Percentiles rank a stretch among this genome's conserved stretches.
phyloP scores from a whole-genome alignment of 2,797 vertebrate genomes.

The Microchirus variegatus region DNA sequence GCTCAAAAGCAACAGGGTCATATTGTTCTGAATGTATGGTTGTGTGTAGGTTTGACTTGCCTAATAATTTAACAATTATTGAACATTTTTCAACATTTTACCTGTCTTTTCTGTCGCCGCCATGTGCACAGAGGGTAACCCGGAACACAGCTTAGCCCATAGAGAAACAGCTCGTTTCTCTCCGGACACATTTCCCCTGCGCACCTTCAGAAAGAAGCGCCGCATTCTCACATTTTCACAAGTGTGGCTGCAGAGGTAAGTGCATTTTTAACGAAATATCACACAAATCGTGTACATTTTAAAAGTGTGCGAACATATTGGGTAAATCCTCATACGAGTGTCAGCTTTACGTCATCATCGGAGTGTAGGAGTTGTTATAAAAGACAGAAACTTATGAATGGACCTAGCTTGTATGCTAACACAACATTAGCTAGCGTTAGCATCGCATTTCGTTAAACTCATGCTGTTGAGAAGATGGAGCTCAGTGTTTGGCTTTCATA shows the following conservation, averaged over 20 bases:
- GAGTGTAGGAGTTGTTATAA: not conserved
- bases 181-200: slow-evolving; percentile 54
- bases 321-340: too few species aligned
- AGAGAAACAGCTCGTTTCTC: slow-evolving; percentile 37
- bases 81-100: too few species aligned
- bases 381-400: slow-evolving; percentile 36
- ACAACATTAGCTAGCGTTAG: slow-evolving; percentile 51
- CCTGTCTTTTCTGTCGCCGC: not conserved
- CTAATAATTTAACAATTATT: too few species aligned
- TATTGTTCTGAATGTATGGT: too few species aligned
- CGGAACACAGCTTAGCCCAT: not conserved
- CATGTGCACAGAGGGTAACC: slow-evolving; percentile 10
- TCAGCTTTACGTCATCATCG: not conserved
- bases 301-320: too few species aligned
- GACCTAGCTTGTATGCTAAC: slow-evolving; percentile 61
- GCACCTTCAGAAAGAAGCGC: slow-evolving; percentile 64
- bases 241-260: slow-evolving; percentile 67
- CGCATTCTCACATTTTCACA: slow-evolving; percentile 58
- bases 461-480: not conserved
- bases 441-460: not conserved
- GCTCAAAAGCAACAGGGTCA: too few species aligned
- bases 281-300: not conserved
- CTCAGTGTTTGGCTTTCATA: accelerated
- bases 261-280: not conserved
- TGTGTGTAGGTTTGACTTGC: too few species aligned